These are phyloP conservation scores for Brachypterus glaber DNA, from an alignment of 2,888 invertebrate genomes.

Conservation along the genomic window DNA sequence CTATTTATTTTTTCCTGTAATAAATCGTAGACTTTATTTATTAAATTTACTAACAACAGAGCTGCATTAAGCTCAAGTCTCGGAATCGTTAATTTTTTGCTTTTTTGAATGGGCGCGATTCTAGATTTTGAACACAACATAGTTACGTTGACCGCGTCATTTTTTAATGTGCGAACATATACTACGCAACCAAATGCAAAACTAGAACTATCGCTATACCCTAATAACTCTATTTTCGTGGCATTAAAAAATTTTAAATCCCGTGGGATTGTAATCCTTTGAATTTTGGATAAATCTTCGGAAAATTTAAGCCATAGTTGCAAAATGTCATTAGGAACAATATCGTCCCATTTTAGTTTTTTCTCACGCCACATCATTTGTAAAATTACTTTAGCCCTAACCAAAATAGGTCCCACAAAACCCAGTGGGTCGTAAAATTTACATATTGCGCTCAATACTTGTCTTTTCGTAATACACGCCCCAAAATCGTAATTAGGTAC, in stretches of 20 bases:
- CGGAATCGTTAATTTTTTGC: not conserved
- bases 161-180: not conserved
- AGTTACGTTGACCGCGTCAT: too few relatives aligned
- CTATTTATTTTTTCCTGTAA: too few relatives aligned
- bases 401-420: not conserved
- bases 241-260: not conserved
- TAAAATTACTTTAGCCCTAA: not conserved
- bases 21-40: too few relatives aligned
- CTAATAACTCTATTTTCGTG: not conserved
- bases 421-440: slow-evolving; percentile 2
- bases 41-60: too few relatives aligned
- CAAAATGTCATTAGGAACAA: not conserved
- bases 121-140: not conserved
- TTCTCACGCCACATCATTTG: not conserved
- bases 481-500: not conserved
- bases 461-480: not conserved
- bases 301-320: not conserved
- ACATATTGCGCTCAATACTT: not conserved
- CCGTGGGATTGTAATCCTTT: not conserved
- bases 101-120: not conserved
- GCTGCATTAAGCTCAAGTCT: not conserved
- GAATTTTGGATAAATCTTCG: not conserved
- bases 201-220: not conserved
- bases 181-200: not conserved
- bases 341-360: not conserved